phyloP scores from a whole-genome alignment of 2,797 vertebrate genomes.

The Danio aesculapii region DNA sequence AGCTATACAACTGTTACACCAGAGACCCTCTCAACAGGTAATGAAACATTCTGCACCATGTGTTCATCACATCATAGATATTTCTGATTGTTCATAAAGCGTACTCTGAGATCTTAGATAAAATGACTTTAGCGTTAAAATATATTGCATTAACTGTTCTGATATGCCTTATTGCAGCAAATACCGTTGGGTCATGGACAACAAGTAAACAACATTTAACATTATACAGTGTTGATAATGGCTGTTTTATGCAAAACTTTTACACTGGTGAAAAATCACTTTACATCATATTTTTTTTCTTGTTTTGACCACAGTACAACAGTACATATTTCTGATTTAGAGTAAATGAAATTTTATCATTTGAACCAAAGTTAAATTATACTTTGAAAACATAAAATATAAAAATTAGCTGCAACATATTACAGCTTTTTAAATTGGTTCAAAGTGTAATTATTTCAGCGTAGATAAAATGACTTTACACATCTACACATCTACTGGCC shows the following conservation, averaged over 20 bases:
- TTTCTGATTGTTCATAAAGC: no score
- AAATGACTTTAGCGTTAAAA: not conserved
- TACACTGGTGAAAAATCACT: not conserved
- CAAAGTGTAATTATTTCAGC: no score
- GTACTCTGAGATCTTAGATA: not conserved
- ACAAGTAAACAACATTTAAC: constrained; percentile 5
- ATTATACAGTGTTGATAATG: no score
- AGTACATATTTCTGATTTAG: not conserved
- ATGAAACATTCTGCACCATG: not conserved
- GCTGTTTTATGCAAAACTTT: not conserved
- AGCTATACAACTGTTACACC: not conserved
- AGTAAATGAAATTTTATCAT: no score
- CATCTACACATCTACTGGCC: no score
- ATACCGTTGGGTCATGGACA: not conserved
- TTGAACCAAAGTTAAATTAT: no score
- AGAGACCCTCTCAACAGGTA: not conserved
- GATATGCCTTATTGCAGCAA: not conserved
- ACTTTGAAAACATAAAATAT: no score
- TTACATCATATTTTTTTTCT: not conserved
- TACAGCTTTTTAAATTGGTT: no score
- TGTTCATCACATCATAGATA: no score
- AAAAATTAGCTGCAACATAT: no score
- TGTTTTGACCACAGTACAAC: no score
- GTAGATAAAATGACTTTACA: no score
- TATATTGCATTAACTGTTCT: not conserved